Evolutionary conservation across 2,797 vertebrate genomes (phyloP), one percentile per base, ranked within the genome.

Genomic region (Ceryle rudis): DNA sequence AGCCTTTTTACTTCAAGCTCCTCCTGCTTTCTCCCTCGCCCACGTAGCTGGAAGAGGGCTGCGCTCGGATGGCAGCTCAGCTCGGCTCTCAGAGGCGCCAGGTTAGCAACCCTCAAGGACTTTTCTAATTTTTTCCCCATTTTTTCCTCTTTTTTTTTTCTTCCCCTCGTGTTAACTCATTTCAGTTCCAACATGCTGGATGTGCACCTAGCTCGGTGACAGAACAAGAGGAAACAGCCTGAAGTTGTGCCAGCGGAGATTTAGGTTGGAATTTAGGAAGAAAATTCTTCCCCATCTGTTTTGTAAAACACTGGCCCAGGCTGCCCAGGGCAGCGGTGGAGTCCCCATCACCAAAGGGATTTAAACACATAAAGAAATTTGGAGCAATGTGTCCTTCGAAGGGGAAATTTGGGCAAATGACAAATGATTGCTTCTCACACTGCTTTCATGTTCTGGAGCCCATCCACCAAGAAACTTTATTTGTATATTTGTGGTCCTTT

Each of bases 1-100:
- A 87, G 83, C 19, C 74, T 77, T 79, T 25, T 42, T 52, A 14
- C 31, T 72, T 52, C 73, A 64, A 71, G 60, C 73, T 93, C 54
- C 33, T 67, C 72, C 39, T 5, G 35, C 46, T 69, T 17, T 67
- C 39, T 78, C 77, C 71, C 44, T 89, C 67, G 4, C 78, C 83
- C 87, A 84, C 25, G 3, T 31, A 79, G 72, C 85, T 87, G 83
- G 79, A 58, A 72, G 60, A 70, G 69, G 52, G 64, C 83, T 52
- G 47, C 2, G 1, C 4, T 9, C 0, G 3, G 37, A 47, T 57
- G 77, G 72, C 52, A 80, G 58, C 67, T 80, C 4, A 0, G 61
- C 58, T 80, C 5, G 0, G 49, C 71, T 29, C 28, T 21, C 58
- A 58, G 31, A 71, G 17, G 39, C 6, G 0, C 39, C 39, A 35